Conservation (phyloP, 2,888 invertebrate species). For the Athripsodes cinereus region DNA sequence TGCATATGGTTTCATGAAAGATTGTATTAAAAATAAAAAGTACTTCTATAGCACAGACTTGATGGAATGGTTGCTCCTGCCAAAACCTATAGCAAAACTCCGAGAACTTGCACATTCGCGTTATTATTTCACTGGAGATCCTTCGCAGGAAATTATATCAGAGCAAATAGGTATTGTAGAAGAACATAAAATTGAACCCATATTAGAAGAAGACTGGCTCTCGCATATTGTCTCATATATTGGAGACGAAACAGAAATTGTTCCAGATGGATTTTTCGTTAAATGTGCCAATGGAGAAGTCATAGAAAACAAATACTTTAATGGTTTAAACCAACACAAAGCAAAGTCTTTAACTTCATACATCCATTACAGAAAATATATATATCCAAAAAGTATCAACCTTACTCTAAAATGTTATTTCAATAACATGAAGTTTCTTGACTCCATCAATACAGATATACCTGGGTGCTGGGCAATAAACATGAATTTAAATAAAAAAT, state of each 20-base stretch:
- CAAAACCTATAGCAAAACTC: constrained; percentile 33
- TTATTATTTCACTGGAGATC: constrained; percentile 13
- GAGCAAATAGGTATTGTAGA: neutral
- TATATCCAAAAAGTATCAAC: constrained; percentile 68
- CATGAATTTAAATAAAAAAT: constrained; percentile 8
- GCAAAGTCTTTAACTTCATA: constrained; percentile 47
- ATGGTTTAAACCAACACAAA: constrained; percentile 59
- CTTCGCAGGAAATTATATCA: constrained; percentile 4
- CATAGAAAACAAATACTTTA: constrained; percentile 64
- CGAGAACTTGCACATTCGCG: constrained; percentile 34
- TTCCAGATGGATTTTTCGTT: constrained; percentile 74
- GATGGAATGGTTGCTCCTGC: constrained; percentile 54
- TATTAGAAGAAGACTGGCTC: constrained; percentile 68
- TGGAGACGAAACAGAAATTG: constrained; percentile 66
- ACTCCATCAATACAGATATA: constrained; percentile 72
- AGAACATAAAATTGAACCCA: neutral
- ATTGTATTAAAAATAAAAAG: constrained; percentile 64
- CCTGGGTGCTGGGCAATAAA: constrained; percentile 72
- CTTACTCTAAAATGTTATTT: constrained; percentile 73
- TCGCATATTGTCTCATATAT: constrained; percentile 66
- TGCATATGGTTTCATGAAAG: constrained; percentile 69
- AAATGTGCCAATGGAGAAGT: constrained; percentile 67
- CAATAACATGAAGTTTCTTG: constrained; percentile 82
- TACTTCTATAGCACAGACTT: constrained; percentile 75
- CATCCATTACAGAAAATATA: constrained; percentile 66